Base-by-base conservation (phyloP, 2,797 vertebrate species). In the Notolabrus celidotus region DNA sequence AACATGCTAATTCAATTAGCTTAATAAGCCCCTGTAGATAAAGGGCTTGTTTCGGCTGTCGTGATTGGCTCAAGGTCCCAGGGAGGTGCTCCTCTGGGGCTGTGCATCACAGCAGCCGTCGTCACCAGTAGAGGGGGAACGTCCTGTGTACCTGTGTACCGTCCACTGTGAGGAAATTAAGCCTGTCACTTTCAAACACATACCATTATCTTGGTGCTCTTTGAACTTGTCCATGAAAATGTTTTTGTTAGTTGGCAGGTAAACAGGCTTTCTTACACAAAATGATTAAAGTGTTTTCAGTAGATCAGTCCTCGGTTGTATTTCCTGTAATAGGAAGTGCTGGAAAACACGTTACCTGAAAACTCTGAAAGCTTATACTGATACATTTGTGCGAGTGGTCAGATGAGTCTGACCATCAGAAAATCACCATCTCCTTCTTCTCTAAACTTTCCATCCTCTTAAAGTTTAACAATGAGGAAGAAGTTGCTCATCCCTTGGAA, bases 1-100 rank as follows among this genome's bases (percentile, higher is more conserved):
- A 93, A 94, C 93, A 92, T 92, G 90, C 92, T 94, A 94, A 94
- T 94, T 94, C 90, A 94, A 93, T 94, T 93, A 93, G 86, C 90
- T 91, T 93, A 94, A 93, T 93, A 93, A 93, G 91, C 92, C 88
- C 88, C 92, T 92, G 92, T 90, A 94, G 94, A 94, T 94, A 94
- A 94, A 94, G 89, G 82, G 87, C 88, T 91, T 92, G 90, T 92
- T 90, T 89, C 72, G 45, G 79, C 88, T 86, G 86, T 66, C 54
- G 67, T 89, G 92, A 92, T 92, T 91, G 88, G 90, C 80, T 90
- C 82, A 61, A 82, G 90, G 88, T 91, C 87, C 84, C 79, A 73
- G 67, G 58, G 79, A 88, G 91, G 88, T 77, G 67, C 86, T 90
- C 90, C 92, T 88, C 71, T 71, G 91, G 90, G 92, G 90, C 85